Base-by-base conservation (phyloP, 1,140 invertebrate genomes). In the Trichonephila clavata region DNA sequence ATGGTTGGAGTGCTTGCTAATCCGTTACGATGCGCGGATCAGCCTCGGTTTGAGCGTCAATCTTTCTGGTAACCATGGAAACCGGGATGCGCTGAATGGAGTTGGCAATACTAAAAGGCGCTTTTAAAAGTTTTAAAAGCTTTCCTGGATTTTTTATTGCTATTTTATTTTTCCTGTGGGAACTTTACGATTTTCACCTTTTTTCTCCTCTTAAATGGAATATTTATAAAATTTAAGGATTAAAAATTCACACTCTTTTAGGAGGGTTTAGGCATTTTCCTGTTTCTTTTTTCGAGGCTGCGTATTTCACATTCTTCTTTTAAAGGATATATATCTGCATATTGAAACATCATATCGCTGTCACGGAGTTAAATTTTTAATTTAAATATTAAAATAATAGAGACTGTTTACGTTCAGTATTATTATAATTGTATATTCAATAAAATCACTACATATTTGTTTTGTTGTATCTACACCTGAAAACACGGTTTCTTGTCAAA, bases 31-130 rank as follows among this genome's bases (percentile, higher is more conserved):
- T 60, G 27, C 27, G 27, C 20, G 84, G 84, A 86, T 86, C 57
- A 86, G 20, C 59, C 60, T 86, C 84, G 43, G n/a, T 86, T 39
- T 21, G 50, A 61, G 59, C n/a, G 27, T 86, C n/a, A 13, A 21
- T 60, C 59, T 86, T 86, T 24, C 59, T 21, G 5, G 59, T 86
- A 27, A 27, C 84, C 60, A 86, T 86, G 59, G 84, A 3, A 86
- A 86, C 43, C 10, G 21, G n/a, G 71, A 77, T 77, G 27, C 27
- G 14, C 18, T 77, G 71, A 77, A 77, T 32, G 16, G 65, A 68
- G 65, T n/a, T 68, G 1, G 8, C n/a, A 68, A 39, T 39, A 14
- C 16, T 39, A 32, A 77, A 77, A 32, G 27, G 32, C 0, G 71
- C 71, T 77, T 77, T 63, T 32, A 14, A 27, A 77, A 27, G 0